Evolutionary conservation across 2,888 invertebrate species (phyloP), one percentile per base, ranked within the genome.

Genomic region (Acholoe squamosa): DNA sequence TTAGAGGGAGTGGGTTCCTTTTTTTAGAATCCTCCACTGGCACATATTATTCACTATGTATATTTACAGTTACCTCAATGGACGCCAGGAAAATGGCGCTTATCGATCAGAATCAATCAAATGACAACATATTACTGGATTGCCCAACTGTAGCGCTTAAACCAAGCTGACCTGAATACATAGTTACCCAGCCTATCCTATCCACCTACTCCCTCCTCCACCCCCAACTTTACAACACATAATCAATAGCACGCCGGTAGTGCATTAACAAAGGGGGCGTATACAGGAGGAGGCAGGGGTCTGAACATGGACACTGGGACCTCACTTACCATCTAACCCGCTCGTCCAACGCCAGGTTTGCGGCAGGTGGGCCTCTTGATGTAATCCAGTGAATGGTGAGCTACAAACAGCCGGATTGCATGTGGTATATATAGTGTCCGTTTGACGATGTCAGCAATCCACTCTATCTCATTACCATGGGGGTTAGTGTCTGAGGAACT

Each of bases 311-410:
- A 19, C 61, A 43, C 43, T 25, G 31, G 76, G 25, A 76, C 16
- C 76, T 22, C 43, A 80, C 80, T 80, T 80, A 80, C 80, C 80
- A 80, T 80, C 19, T 16, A 22, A 16, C 80, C 33, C 14, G 0
- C 28, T 16, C 1, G 80, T 14, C 80, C 80, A 76, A 22, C 34
- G 0, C 22, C 34, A 34, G n/a, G 16, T 16, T 33, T 43, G 76
- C 16, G n/a, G 7, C 80, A 80, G 80, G 80, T 80, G 80, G 14
- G 43, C 34, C 80, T 43, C 80, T 34, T 80, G 80, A 34, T 80
- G 80, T 80, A 80, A 80, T 80, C 80, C 80, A 80, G 80, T 80
- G 80, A 80, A 76, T 31, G 34, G 34, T 43, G 10, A 80, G 80
- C 80, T 34, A 43, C 43, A 80, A 33, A 80, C 80, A 80, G 80